Evolutionary conservation across 2,113 vertebrate species (phyloP).

Genomic region (Aphyosemion australe): DNA sequence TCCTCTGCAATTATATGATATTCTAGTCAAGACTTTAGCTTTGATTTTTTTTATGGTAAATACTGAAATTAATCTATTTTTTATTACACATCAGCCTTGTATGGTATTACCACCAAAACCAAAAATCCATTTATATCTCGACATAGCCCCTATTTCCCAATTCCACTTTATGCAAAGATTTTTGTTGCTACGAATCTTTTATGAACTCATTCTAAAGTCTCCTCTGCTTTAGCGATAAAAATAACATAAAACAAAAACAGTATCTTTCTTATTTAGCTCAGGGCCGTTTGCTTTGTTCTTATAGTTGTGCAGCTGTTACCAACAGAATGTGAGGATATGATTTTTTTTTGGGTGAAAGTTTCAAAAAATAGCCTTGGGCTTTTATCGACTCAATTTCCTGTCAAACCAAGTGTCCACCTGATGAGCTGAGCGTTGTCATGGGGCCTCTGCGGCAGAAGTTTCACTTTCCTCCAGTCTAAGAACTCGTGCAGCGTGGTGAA

Average conservation of each 20-base stretch:
- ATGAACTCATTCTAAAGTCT: neutral
- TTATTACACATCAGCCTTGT: too few species aligned
- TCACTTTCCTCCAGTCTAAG: conserved; percentile 96
- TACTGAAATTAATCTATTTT: neutral
- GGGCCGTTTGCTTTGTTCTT: neutral
- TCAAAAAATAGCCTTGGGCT: neutral
- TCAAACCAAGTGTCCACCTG: conserved; percentile 77
- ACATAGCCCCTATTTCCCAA: too few species aligned
- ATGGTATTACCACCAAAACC: too few species aligned
- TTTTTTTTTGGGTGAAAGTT: neutral
- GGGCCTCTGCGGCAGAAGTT: conserved; percentile 88
- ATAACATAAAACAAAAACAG: neutral
- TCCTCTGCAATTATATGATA: too few species aligned
- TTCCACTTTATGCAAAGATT: neutral
- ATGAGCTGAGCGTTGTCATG: conserved; percentile 98
- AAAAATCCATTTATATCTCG: too few species aligned
- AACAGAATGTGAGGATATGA: neutral
- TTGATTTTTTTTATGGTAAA: neutral
- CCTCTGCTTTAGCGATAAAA: neutral
- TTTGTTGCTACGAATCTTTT: neutral
- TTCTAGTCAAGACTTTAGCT: too few species aligned
- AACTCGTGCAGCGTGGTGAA: conserved; percentile 96
- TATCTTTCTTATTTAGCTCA: neutral
- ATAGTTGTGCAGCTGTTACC: neutral
- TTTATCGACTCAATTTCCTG: neutral